Percentiles rank a stretch among this genome's conserved stretches.
Evolutionary conservation across 2,797 vertebrate genomes (phyloP).

Genomic region (Bryconaethiops microstoma): DNA sequence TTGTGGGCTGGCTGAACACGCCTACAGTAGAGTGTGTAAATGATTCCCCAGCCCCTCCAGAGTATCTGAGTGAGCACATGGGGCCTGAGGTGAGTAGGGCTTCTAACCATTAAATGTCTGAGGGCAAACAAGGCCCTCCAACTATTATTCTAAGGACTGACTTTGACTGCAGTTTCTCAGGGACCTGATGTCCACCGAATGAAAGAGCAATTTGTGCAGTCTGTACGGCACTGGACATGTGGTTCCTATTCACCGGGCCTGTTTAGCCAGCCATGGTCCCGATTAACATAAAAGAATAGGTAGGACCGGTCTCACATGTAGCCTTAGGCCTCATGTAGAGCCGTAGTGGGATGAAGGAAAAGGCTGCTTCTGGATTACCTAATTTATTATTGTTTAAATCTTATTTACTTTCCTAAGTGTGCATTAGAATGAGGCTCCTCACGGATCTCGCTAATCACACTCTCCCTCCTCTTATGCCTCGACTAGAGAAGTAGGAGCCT

Average conservation of each 20-base stretch:
- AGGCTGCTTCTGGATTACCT: conserved; percentile 71
- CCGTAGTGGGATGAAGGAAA: conserved; percentile 57
- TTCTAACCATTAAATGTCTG: conserved; percentile 51
- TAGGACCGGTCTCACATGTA: conserved; percentile 75
- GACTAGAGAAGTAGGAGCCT: conserved; percentile 7
- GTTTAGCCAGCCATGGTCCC: conserved; percentile 66
- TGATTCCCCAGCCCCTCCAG: conserved; percentile 48
- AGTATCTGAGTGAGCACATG: conserved; percentile 38
- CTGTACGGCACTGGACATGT: conserved; percentile 72
- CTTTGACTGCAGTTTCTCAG: conserved; percentile 57
- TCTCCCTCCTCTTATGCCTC: conserved; percentile 18
- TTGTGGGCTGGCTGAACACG: conserved; percentile 28
- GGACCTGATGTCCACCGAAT: conserved; percentile 53
- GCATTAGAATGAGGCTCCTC: conserved; percentile 73
- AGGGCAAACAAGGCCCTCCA: conserved; percentile 53
- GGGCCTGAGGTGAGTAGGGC: conserved; percentile 46
- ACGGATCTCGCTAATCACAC: conserved; percentile 59
- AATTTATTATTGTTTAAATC: conserved; percentile 78
- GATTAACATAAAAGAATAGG: conserved; percentile 84
- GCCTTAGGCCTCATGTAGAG: conserved; percentile 29
- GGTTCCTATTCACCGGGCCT: conserved; percentile 76
- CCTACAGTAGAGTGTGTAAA: conserved; percentile 40
- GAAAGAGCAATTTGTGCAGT: conserved; percentile 63
- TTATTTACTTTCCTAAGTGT: conserved; percentile 80
- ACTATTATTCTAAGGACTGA: conserved; percentile 63